phyloP scores from a whole-genome alignment of 2,797 vertebrate species.

The Clamator glandarius region DNA sequence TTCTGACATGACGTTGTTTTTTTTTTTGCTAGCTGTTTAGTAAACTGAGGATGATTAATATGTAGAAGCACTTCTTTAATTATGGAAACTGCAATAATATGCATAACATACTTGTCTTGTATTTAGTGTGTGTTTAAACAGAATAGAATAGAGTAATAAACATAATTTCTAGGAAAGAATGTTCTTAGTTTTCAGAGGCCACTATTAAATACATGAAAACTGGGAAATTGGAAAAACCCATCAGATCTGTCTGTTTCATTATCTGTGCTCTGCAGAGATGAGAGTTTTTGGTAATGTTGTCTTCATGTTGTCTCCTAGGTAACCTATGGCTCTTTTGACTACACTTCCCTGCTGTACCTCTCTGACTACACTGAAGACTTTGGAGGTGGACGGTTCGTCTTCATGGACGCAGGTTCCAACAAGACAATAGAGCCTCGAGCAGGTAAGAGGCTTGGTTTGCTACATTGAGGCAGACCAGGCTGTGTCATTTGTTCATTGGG shows the following conservation, averaged over 20 bases:
- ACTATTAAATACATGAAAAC: neutral
- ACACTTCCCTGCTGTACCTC: constrained; percentile 94
- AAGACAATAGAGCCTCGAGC: constrained; percentile 88
- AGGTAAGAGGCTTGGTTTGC: constrained; percentile 64
- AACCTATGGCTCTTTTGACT: constrained; percentile 96
- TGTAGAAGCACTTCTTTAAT: neutral
- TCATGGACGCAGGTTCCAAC: constrained; percentile 89
- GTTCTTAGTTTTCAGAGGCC: neutral
- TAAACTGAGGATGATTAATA: neutral
- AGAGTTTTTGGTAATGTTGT: neutral
- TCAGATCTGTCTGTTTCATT: neutral
- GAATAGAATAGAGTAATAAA: neutral
- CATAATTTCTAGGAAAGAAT: neutral
- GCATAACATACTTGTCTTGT: neutral
- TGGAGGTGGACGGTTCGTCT: constrained; percentile 91
- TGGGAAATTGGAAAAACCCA: neutral
- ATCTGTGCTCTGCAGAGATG: neutral
- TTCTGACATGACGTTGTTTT: rapidly evolving
- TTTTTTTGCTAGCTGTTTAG: neutral
- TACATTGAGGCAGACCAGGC: neutral
- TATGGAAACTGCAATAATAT: neutral
- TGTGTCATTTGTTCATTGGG: neutral
- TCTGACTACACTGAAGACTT: constrained; percentile 92
- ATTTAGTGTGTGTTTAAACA: neutral
- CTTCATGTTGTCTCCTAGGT: constrained; percentile 75